These are phyloP conservation scores for Mesembrinibis cayennensis DNA, from an alignment of 2,113 vertebrate genomes.

Conservation along the genomic window DNA sequence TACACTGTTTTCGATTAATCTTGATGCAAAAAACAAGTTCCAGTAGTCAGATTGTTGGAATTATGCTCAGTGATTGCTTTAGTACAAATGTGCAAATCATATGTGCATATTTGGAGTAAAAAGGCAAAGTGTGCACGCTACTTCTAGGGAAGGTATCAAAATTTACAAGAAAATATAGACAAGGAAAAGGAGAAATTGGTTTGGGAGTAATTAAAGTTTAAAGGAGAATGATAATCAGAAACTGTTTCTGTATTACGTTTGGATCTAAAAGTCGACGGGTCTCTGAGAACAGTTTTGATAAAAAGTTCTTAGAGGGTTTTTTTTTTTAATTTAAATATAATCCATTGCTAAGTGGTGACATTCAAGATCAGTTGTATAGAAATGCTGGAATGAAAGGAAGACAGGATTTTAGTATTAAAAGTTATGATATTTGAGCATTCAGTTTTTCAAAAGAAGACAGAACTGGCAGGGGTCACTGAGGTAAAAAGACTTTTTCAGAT, in stretches of 20 bases:
- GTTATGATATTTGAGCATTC: neutral
- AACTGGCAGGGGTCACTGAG: neutral
- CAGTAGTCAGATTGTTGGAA: neutral
- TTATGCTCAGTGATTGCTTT: neutral
- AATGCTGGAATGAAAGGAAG: neutral
- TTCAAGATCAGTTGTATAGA: neutral
- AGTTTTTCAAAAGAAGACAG: neutral
- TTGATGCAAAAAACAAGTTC: neutral
- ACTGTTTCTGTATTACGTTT: neutral
- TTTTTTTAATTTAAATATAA: neutral
- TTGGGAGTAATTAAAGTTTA: neutral
- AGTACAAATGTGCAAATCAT: neutral
- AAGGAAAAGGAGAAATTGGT: neutral
- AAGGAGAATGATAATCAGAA: neutral
- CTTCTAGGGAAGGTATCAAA: neutral
- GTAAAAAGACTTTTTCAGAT: neutral
- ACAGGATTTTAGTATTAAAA: neutral
- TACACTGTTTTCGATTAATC: neutral
- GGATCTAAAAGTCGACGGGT: fast-evolving
- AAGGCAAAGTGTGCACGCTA: neutral
- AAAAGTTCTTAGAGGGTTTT: neutral
- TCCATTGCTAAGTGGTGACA: neutral
- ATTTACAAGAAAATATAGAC: neutral
- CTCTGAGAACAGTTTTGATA: neutral
- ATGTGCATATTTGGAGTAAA: neutral